Percentiles rank a stretch among this genome's conserved stretches.
Conservation (phyloP, 2,113 vertebrate species). For the Paedocypris sp. region DNA sequence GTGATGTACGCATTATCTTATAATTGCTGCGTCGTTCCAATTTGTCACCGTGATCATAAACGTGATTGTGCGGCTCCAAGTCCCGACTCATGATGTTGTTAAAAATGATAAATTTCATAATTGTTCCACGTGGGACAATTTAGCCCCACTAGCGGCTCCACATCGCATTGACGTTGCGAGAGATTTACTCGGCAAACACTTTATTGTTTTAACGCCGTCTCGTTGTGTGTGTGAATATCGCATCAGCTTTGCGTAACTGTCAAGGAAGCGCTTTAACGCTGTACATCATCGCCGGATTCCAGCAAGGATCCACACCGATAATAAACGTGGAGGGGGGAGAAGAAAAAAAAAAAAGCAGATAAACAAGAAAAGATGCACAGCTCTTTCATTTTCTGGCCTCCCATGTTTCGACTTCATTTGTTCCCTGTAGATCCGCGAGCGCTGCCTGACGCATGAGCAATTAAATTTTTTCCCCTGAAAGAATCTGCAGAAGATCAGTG, state of each 20-base stretch:
- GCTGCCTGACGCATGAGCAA: constrained; percentile 10
- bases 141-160: no score
- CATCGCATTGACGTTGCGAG: no score
- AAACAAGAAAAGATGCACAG: background rate
- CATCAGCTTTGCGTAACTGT: background rate
- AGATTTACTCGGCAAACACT: no score
- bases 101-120: no score
- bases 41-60: no score
- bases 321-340: background rate
- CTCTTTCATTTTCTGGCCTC: background rate
- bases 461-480: constrained; percentile 23
- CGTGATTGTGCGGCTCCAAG: no score
- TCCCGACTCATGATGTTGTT: no score
- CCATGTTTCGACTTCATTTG: constrained; percentile 8
- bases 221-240: background rate
- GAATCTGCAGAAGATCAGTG: constrained; percentile 10
- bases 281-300: background rate
- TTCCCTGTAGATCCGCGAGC: constrained; percentile 15
- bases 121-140: no score
- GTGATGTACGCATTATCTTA: no score
- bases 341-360: background rate
- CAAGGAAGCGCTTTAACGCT: background rate
- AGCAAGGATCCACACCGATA: background rate
- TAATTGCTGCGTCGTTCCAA: no score
- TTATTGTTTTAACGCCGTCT: background rate